Base-by-base conservation (phyloP, 64 coral and sea anemone species). In the Stichodactyla mertensii region DNA sequence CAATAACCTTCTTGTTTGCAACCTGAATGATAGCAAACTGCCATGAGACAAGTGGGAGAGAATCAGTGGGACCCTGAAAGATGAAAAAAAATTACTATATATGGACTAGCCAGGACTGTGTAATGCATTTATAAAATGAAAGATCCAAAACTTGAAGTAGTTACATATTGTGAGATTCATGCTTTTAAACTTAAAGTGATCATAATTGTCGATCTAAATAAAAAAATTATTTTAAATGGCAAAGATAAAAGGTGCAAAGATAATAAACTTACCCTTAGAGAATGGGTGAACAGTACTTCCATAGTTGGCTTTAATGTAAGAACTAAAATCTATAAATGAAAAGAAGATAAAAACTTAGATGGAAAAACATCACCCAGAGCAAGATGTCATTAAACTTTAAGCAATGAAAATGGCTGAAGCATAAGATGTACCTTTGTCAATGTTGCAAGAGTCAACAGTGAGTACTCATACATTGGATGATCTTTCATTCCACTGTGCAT, bases 1-100 rank as follows among this genome's bases (percentile, higher is more conserved):
- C 90, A 89, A 95, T 88, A 60, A 92, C 87, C 89, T 94, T 99
- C 27, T 88, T 82, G 20, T 87, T 86, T 13, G 85, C 92, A 10
- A 92, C 92, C 91, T 99, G 97, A 83, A 99, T 99, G 14, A 99
- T 90, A 20, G 92, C 97, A 95, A 95, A 99, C 77, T 99, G 91
- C 97, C 97, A 99, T 16, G 90, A 89, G 11, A 99, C 85, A 20
- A 99, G 86, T 13, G 97, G 97, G 16, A 99, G 84, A 77, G 90
- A 92, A 28, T 94, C 92, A 22, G 20, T 61, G 64, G 90, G 81
- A 77, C 97, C 97, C 97, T 99, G 56, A 0, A 83, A 24, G 54
- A 52, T 12, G 27, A 45, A 45, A 45, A 57, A 9, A 9, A 58
- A 15, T 9, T 45, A 78, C 12, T 82, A 23, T 54, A 24, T 0